phyloP scores from a whole-genome alignment of 2,888 invertebrate species.

The Stegana nigrithorax region DNA sequence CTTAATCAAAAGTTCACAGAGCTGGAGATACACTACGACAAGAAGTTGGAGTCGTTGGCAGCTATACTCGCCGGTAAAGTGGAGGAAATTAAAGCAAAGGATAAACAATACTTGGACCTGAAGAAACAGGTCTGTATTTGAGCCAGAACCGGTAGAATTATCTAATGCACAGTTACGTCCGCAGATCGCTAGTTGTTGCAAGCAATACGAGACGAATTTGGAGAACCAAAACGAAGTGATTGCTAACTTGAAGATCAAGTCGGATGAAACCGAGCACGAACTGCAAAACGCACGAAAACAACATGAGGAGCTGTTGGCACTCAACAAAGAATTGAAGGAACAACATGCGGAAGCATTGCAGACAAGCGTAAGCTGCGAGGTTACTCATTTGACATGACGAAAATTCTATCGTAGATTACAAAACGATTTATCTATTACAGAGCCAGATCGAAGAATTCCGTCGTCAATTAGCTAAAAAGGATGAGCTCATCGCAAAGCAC shows the following conservation, averaged over 20 bases:
- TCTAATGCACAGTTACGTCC: not conserved
- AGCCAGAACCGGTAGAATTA: not conserved
- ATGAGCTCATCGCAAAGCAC: not conserved
- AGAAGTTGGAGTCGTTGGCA: not conserved
- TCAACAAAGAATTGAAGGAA: not conserved
- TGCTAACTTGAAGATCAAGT: not conserved
- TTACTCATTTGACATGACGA: not conserved
- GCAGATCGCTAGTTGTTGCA: not conserved
- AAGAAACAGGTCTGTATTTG: not conserved
- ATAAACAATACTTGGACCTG: not conserved
- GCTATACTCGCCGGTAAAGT: not conserved
- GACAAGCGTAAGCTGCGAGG: too few relatives aligned
- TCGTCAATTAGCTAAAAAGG: not conserved
- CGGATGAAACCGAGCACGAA: not conserved
- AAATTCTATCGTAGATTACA: not conserved
- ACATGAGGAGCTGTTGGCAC: not conserved
- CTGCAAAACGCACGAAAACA: not conserved
- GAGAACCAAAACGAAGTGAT: slow-evolving; percentile 28
- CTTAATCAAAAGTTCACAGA: slow-evolving; percentile 29
- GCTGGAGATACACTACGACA: slow-evolving; percentile 33
- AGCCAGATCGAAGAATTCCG: not conserved
- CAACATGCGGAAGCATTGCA: not conserved
- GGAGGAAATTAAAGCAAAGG: not conserved
- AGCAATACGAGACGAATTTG: slow-evolving; percentile 1
- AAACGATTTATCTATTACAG: not conserved